phyloP scores from a whole-genome alignment of 2,797 vertebrate genomes.

The Alfaro cultratus region DNA sequence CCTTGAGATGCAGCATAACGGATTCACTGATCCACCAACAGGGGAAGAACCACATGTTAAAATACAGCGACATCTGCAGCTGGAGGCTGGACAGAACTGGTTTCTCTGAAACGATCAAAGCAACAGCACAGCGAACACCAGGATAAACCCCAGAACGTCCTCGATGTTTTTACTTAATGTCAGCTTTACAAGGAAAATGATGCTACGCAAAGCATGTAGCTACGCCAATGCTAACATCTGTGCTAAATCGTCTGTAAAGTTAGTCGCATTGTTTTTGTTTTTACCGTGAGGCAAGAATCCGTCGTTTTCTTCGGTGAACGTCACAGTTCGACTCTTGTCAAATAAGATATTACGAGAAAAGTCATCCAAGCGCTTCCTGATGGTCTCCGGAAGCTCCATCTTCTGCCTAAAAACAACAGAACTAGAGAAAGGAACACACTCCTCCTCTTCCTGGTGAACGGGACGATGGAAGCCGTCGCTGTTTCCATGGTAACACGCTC shows the following conservation, averaged over 20 bases:
- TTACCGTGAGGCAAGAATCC: constrained; percentile 68
- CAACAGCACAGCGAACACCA: neutral
- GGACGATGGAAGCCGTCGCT: neutral
- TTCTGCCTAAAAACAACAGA: constrained; percentile 7
- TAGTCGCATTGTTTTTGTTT: constrained; percentile 7
- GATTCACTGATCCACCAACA: constrained; percentile 92
- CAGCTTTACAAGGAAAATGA: neutral
- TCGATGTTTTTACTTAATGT: neutral
- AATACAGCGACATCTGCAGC: constrained; percentile 96
- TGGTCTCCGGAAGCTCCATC: constrained; percentile 79
- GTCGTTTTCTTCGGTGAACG: constrained; percentile 47
- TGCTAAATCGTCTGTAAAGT: constrained; percentile 25
- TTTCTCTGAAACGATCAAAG: constrained; percentile 74
- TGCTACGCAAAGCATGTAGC: neutral
- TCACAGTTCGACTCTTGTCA: constrained; percentile 62
- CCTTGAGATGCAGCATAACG: constrained; percentile 90
- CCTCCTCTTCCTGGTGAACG: constrained; percentile 10
- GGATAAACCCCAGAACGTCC: neutral
- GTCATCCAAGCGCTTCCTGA: constrained; percentile 77
- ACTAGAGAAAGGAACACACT: neutral
- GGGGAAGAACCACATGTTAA: constrained; percentile 95
- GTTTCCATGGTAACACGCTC: constrained; percentile 59
- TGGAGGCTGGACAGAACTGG: constrained; percentile 89
- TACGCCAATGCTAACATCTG: constrained; percentile 15
- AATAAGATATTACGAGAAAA: constrained; percentile 82